Percentiles rank a stretch among this genome's conserved stretches.
phyloP scores from a whole-genome alignment of 2,797 vertebrate species.

The Myotis pilosus region DNA sequence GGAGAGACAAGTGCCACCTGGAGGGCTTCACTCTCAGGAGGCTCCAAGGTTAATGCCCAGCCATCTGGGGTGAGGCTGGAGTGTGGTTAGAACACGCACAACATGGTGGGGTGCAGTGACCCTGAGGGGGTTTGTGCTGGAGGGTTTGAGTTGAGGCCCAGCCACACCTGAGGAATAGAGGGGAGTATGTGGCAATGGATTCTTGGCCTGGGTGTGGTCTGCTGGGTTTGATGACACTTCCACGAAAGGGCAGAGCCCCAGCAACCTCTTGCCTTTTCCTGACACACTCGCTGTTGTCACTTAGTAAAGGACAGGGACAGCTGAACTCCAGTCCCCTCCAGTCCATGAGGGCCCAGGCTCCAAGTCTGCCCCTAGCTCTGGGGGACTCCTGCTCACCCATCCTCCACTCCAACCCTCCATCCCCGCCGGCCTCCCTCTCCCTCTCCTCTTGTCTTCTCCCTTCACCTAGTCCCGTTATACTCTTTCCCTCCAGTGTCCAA shows the following conservation, averaged over 20 bases:
- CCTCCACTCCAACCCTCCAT: neutral
- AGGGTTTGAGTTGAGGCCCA: neutral
- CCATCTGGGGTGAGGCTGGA: neutral
- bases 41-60: neutral
- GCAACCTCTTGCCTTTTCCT: neutral
- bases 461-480: neutral
- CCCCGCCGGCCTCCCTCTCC: neutral
- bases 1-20: neutral
- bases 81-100: neutral
- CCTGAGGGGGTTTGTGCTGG: neutral
- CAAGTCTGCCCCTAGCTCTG: neutral
- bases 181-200: neutral
- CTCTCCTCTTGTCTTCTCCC: neutral
- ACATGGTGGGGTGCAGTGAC: rapidly evolving
- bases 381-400: neutral
- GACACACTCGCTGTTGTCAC: neutral
- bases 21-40: neutral
- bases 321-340: neutral
- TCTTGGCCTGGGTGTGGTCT: neutral
- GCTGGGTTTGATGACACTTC: neutral
- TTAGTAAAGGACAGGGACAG: neutral
- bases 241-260: neutral
- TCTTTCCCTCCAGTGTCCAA: neutral
- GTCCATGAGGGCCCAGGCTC: rapidly evolving
- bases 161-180: neutral